phyloP scores from a whole-genome alignment of 2,797 vertebrate species.

The Takifugu rubripes region DNA sequence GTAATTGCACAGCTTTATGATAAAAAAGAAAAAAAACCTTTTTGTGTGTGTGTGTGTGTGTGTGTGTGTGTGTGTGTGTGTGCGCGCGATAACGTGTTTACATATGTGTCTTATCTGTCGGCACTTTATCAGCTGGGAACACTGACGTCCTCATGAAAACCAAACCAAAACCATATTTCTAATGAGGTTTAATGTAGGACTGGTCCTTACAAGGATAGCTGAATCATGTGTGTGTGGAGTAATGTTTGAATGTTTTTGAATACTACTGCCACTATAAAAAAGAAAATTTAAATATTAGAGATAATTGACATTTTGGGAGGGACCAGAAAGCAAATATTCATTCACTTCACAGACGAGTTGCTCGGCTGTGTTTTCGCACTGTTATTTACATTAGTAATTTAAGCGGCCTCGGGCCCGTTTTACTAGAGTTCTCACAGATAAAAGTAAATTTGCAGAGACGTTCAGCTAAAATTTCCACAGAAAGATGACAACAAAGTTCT shows the following conservation, averaged over 20 bases:
- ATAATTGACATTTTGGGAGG: constrained; percentile 26
- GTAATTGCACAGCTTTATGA: constrained; percentile 24
- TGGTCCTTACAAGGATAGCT: not conserved
- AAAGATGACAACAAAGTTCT: constrained; percentile 69
- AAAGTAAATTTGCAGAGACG: constrained; percentile 18
- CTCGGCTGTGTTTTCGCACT: not conserved
- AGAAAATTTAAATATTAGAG: constrained; percentile 41
- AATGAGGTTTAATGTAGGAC: too few species aligned
- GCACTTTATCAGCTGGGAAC: too few species aligned
- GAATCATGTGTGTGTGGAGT: constrained; percentile 8
- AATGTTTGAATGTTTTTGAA: constrained; percentile 36
- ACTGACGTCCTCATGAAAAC: too few species aligned
- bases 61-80: constrained; percentile 16
- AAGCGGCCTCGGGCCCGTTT: constrained; percentile 29
- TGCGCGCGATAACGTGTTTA: not conserved
- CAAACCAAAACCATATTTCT: too few species aligned
- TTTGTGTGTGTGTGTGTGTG: constrained; percentile 15
- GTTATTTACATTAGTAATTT: constrained; percentile 20
- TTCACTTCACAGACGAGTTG: constrained; percentile 28
- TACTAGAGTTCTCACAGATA: constrained; percentile 5
- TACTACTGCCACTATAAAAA: constrained; percentile 32
- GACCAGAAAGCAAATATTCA: constrained; percentile 28
- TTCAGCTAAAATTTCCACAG: constrained; percentile 28
- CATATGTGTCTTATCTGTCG: too few species aligned
- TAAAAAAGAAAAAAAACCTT: constrained; percentile 42